Percentiles rank a stretch among this genome's conserved stretches.
Conservation (phyloP, 1,140 invertebrate genomes). For the Globodera ellingtonae region DNA sequence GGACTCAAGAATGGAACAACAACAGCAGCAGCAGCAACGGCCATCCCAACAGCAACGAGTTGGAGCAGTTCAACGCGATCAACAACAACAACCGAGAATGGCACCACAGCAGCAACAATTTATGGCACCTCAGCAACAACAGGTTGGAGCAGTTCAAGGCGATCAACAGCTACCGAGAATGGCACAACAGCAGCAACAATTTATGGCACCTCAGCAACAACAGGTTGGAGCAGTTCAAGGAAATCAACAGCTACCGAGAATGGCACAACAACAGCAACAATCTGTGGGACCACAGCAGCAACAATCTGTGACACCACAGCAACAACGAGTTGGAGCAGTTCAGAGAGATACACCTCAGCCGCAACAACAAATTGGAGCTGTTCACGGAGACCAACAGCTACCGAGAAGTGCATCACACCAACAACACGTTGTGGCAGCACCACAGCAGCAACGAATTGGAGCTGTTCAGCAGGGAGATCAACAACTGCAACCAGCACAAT, state of each 20-base stretch:
- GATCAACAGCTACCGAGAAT: background rate
- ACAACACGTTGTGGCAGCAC: background rate
- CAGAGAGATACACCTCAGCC: too few relatives aligned
- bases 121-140: background rate
- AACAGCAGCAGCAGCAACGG: background rate
- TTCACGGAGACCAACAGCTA: background rate
- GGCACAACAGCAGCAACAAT: background rate
- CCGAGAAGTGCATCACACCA: background rate
- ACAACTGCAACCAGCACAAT: conserved; percentile 6
- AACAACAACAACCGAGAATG: background rate
- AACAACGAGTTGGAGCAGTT: too few relatives aligned
- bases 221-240: too few relatives aligned
- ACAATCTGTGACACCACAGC: too few relatives aligned
- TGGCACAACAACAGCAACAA: too few relatives aligned
- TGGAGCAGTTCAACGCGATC: background rate
- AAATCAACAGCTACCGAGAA: too few relatives aligned
- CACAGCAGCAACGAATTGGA: conserved; percentile 23
- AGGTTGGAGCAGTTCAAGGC: background rate
- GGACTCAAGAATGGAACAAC: background rate
- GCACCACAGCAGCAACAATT: conserved; percentile 10
- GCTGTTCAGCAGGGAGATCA: background rate
- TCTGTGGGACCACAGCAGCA: too few relatives aligned
- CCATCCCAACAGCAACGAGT: background rate
- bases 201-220: too few relatives aligned
- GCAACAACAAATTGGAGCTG: too few relatives aligned